These are phyloP conservation scores for Leptodirus hochenwartii DNA, from an alignment of 2,888 invertebrate species.

Conservation along the genomic window DNA sequence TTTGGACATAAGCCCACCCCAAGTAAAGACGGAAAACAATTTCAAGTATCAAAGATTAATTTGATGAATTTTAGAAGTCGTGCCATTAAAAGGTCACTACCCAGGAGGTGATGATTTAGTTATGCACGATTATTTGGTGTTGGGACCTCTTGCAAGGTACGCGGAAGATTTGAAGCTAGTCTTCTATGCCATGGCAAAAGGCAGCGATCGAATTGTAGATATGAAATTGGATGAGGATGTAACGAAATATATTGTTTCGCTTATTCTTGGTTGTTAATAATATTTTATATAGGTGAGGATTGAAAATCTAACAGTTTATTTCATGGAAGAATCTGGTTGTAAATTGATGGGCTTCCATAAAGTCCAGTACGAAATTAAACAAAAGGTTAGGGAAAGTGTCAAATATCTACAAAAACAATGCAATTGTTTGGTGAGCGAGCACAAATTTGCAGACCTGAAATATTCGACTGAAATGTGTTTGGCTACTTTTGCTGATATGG, in stretches of 20 bases:
- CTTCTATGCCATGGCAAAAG: slow-evolving; percentile 39
- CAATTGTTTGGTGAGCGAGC: no score
- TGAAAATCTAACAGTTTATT: slow-evolving; percentile 6
- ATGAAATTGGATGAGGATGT: slow-evolving; percentile 34
- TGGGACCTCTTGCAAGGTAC: slow-evolving; percentile 64
- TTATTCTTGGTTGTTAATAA: no score
- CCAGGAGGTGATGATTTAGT: slow-evolving; percentile 31
- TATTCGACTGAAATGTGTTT: no score
- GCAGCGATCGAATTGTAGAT: slow-evolving; percentile 20
- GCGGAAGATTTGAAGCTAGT: slow-evolving; percentile 55
- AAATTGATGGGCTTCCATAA: no score
- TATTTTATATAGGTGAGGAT: slow-evolving; percentile 7
- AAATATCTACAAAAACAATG: no score
- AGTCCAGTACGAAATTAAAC: no score
- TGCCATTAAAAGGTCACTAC: slow-evolving; percentile 40
- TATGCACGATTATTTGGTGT: slow-evolving; percentile 29
- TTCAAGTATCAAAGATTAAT: no score
- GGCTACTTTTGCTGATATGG: no score
- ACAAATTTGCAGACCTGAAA: no score
- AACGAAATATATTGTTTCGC: slow-evolving; percentile 1
- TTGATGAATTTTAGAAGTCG: slow-evolving; percentile 33
- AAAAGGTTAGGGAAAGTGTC: no score
- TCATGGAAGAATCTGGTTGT: slow-evolving; percentile 5
- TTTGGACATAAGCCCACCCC: slow-evolving; percentile 77
- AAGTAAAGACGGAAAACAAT: slow-evolving; percentile 28